Evolutionary conservation across 2,888 invertebrate genomes (phyloP), one percentile per base, ranked within the genome.

Genomic region (Leptura quadrifasciata): DNA sequence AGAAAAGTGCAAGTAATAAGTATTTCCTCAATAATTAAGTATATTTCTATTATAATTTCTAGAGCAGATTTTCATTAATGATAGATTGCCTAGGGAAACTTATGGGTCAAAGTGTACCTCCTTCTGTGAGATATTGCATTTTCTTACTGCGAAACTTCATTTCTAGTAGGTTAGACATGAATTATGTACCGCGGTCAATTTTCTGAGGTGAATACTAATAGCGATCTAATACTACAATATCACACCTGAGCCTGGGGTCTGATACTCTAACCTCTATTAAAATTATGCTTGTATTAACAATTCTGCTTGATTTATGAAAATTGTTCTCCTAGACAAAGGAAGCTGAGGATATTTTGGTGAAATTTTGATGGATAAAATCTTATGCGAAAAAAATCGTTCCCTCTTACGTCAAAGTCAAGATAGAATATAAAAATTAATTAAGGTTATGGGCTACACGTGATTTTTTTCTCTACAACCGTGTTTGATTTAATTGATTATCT

Each of bases 151-250:
- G 3, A 57, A 57, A 57, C 57, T 21, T 21, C 4, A 57, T 9
- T 12, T 5, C 47, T 12, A 47, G 17, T 57, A 18, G 57, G 12
- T 57, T 57, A 12, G 4, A 20, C 15, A 12, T 57, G 57, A 57
- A 57, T 57, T 57, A 57, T 57, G 47, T 15, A 47, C 10, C 57
- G 20, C 57, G n/a, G 47, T 47, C 15, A 47, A n/a, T 47, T 57
- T 57, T 4, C 57, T 57, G 57, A 57, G 3, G 18, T 20, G 57
- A 57, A 57, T 57, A 21, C 57, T 57, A 57, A 57, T 57, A 18
- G 18, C 6, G 1, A 20, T 21, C 57, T 57, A 57, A 47, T 47
- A 47, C 6, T 39, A 39, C 6, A 39, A 47, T 47, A 47, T 47
- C n/a, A 47, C 47, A 47, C n/a, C n/a, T 47, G n/a, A n/a, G 47